Evolutionary conservation across 2,888 invertebrate genomes (phyloP).

Genomic region (Leistus spinibarbis): DNA sequence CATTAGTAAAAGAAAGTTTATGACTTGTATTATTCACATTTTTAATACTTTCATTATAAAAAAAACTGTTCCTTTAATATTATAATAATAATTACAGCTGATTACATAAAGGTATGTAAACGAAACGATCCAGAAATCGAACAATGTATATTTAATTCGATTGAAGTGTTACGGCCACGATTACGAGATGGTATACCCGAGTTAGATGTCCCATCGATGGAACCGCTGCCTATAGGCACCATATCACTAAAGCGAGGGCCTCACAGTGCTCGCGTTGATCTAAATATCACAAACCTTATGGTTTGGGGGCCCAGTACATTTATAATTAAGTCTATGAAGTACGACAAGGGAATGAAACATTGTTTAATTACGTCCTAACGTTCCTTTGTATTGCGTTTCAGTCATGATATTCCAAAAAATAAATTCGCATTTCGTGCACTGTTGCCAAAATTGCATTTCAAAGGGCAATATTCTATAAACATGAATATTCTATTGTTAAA

Average conservation of each 20-base stretch:
- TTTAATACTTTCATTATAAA: no score
- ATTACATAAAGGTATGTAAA: constrained; percentile 53
- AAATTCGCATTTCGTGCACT: constrained; percentile 67
- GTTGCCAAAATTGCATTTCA: constrained; percentile 65
- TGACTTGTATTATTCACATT: not conserved
- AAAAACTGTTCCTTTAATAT: no score
- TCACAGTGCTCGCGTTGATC: constrained; percentile 57
- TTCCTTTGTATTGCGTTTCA: constrained; percentile 58
- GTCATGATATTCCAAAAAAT: constrained; percentile 67
- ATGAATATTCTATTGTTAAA: constrained; percentile 68
- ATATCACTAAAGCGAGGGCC: constrained; percentile 52
- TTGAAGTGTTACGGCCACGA: constrained; percentile 52
- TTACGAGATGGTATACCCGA: constrained; percentile 59
- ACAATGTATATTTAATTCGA: constrained; percentile 53
- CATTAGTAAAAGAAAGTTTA: not conserved
- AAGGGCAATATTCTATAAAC: constrained; percentile 72
- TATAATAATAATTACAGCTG: constrained; percentile 47
- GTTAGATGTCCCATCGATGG: constrained; percentile 61
- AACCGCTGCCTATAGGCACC: constrained; percentile 56
- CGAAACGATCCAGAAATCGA: constrained; percentile 52
- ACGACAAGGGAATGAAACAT: no score
- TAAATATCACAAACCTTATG: constrained; percentile 66
- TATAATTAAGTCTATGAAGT: constrained; percentile 65
- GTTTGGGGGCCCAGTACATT: constrained; percentile 67
- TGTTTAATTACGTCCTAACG: no score